Evolutionary conservation across 1,140 invertebrate genomes (phyloP).

Genomic region (Magallana gigas): DNA sequence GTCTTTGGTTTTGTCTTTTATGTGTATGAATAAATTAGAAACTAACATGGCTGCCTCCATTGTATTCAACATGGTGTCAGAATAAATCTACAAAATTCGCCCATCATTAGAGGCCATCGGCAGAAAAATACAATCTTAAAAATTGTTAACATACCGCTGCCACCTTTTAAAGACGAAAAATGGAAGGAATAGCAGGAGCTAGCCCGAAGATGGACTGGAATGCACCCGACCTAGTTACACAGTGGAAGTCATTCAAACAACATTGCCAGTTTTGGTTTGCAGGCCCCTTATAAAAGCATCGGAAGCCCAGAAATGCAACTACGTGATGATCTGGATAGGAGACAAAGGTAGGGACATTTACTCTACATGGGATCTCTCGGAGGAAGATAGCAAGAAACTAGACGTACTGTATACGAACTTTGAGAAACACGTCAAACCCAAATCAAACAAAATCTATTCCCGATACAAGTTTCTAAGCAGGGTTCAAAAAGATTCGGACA

Average conservation of each 20-base stretch:
- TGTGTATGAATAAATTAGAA: no score
- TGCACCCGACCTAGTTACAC: not conserved
- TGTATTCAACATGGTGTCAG: no score
- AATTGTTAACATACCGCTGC: no score
- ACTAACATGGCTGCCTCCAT: no score
- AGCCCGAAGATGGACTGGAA: conserved; percentile 1
- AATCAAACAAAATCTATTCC: conserved; percentile 33
- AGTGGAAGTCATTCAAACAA: conserved; percentile 49
- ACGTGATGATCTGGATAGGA: conserved; percentile 48
- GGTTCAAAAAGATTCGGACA: conserved; percentile 13
- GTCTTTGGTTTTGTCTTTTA: no score
- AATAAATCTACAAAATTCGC: no score
- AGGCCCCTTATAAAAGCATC: conserved; percentile 19
- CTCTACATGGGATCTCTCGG: not conserved
- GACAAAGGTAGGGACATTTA: conserved; percentile 46
- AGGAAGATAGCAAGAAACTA: not conserved
- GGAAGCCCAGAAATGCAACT: conserved; percentile 32
- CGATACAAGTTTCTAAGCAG: conserved; percentile 27
- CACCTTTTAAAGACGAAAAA: no score
- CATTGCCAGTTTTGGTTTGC: conserved; percentile 36
- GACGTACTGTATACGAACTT: not conserved
- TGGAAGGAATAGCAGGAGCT: no score
- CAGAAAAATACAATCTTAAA: no score
- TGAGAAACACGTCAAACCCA: conserved; percentile 9
- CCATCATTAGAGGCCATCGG: no score